A percentile compares a stretch with the other conserved stretches of the same genome.
phyloP scores from a whole-genome alignment of 2,888 invertebrate species.

The Argyresthia goedartella region DNA sequence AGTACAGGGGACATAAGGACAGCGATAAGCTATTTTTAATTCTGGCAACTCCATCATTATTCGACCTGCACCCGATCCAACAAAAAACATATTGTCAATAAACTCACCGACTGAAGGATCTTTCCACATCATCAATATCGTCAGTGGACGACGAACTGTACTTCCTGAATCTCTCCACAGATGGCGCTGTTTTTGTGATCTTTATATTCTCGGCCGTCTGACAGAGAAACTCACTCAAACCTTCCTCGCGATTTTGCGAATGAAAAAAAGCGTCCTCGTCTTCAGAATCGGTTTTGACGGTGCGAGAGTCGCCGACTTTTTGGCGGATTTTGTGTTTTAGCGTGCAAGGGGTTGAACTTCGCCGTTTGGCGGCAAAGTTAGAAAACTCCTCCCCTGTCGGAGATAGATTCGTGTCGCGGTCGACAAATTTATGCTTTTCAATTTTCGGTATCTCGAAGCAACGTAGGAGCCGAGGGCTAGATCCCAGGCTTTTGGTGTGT shows the following conservation, averaged over 20 bases:
- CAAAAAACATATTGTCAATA: not conserved
- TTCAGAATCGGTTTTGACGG: conserved; percentile 45
- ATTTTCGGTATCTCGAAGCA: conserved; percentile 41
- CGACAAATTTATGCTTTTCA: not conserved
- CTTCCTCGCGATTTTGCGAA: not conserved
- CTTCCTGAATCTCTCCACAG: conserved; percentile 36
- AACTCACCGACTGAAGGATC: conserved; percentile 4
- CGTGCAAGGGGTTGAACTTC: conserved; percentile 44
- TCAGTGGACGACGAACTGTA: conserved; percentile 42
- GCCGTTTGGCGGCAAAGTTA: conserved; percentile 37
- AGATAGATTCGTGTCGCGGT: conserved; percentile 12
- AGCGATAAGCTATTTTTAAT: too few relatives aligned
- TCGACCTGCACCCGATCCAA: too few relatives aligned
- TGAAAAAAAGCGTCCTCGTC: conserved; percentile 33
- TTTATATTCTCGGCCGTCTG: conserved; percentile 44
- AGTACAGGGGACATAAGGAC: too few relatives aligned
- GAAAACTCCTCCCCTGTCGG: conserved; percentile 37
- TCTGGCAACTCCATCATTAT: too few relatives aligned
- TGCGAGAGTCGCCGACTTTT: conserved; percentile 39
- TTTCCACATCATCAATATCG: conserved; percentile 18
- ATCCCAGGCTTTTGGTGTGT: conserved; percentile 31
- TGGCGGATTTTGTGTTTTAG: conserved; percentile 19
- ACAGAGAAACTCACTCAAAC: conserved; percentile 28
- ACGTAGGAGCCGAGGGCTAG: conserved; percentile 34
- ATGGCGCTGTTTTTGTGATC: conserved; percentile 57